Evolutionary conservation across 2,113 vertebrate genomes (phyloP), one percentile per base, ranked within the genome.

Genomic region (Ivindomyrus marchei): DNA sequence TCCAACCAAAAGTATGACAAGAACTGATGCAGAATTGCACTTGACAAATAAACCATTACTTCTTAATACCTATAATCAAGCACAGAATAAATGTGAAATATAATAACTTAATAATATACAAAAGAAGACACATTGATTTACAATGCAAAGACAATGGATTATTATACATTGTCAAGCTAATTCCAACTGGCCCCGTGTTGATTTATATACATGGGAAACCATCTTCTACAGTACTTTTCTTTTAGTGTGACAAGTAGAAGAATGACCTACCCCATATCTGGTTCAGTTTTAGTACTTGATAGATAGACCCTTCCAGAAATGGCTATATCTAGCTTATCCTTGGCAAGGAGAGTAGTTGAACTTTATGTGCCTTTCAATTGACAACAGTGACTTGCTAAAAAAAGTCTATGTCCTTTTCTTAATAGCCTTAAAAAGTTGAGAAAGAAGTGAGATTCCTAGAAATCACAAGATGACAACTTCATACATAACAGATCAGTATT

Each of bases 211-310:
- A 89, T 11, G 15, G 45, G 24, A 91, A 87, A 91, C 88, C 88
- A 50, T 90, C 90, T 93, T 84, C 11, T 90, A 84, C 50, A 56
- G 49, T 87, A 56, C 21, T 90, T 83, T 89, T 94, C 92, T 94
- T 91, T 93, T 91, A 91, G 56, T 83, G 89, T 94, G 93, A 94
- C 92, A 95, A 93, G 90, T 47, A 95, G 94, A 96, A 93, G 93
- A 95, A 95, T 94, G 0, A 90, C 90, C 94, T 93, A 77, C 90
- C 70, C 91, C 92, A 83, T 95, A 94, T 93, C 66, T 62, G 91
- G 88, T 94, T 94, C 92, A 92, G 91, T 94, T 96, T 96, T 94
- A 92, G 89, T 89, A 85, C 74, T 93, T 97, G 95, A 96, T 95
- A 89, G 92, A 96, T 95, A 90, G 91, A 93, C 91, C 93, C 92